These are phyloP conservation scores for Beroe forskalii DNA, from an alignment of 37 sponge, comb jelly and placozoan genomes.

Conservation along the genomic window DNA sequence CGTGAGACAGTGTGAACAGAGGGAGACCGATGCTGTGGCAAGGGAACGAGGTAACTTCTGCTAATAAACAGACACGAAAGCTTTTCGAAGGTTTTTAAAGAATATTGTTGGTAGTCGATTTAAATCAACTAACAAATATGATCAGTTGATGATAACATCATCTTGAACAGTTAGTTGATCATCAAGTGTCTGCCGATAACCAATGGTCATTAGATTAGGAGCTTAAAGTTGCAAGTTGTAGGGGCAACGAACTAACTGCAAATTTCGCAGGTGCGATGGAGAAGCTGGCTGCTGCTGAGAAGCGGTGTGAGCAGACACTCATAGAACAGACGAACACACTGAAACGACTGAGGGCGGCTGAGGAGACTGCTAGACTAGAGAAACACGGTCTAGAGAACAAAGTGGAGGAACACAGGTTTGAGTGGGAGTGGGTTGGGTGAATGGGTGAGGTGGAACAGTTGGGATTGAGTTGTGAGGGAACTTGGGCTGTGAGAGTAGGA, in stretches of 20 bases:
- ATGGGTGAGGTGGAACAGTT: neutral
- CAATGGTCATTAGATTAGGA: no score
- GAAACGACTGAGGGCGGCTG: slow-evolving; percentile 16
- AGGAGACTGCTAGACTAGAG: neutral
- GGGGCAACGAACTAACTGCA: no score
- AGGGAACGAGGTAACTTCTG: slow-evolving; percentile 62
- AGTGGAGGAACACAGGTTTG: slow-evolving; percentile 40
- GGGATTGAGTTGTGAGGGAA: neutral
- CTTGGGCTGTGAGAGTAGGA: neutral
- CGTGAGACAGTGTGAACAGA: neutral
- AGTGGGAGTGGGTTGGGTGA: neutral
- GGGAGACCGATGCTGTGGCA: neutral
- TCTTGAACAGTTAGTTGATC: no score
- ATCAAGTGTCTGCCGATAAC: no score
- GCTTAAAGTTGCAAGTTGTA: no score
- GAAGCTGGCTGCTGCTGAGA: slow-evolving; percentile 47
- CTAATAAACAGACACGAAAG: no score
- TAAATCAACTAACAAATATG: no score
- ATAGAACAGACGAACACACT: slow-evolving; percentile 42
- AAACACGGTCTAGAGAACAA: slow-evolving; percentile 53
- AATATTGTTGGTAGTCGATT: no score
- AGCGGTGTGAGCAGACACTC: slow-evolving; percentile 39
- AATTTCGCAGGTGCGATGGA: slow-evolving; percentile 30
- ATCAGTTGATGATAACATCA: no score
- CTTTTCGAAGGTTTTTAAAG: no score